A percentile compares a stretch with the other conserved stretches of the same genome.
Evolutionary conservation across 2,797 vertebrate genomes (phyloP).

Genomic region (Potorous gilbertii): DNA sequence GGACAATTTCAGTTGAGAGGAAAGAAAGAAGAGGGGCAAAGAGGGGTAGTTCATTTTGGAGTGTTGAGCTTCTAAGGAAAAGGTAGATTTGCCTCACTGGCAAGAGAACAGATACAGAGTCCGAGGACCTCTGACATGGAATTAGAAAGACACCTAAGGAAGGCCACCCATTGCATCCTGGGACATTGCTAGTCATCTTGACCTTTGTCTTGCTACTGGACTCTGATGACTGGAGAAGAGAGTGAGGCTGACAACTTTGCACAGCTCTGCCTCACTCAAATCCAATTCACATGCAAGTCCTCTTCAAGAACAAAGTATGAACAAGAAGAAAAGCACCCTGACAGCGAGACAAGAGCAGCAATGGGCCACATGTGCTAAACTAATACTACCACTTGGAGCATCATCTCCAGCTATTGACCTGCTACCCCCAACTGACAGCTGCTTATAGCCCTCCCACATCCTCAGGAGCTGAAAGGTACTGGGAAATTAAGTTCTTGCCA

Average conservation of each 20-base stretch:
- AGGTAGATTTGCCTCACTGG: background rate
- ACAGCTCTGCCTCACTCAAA: background rate
- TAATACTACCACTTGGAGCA: background rate
- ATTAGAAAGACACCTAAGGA: background rate
- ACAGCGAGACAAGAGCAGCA: background rate
- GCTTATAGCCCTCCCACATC: background rate
- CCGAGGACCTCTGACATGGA: background rate
- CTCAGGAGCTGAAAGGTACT: background rate
- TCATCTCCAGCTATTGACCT: background rate
- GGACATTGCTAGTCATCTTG: background rate
- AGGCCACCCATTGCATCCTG: background rate
- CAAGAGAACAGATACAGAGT: background rate
- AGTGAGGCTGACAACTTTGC: background rate
- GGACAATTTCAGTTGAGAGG: no score
- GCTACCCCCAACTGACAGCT: background rate
- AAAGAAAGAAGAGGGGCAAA: background rate
- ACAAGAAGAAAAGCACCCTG: background rate
- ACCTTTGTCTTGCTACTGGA: background rate
- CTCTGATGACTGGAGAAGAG: background rate
- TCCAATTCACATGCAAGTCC: background rate
- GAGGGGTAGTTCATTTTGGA: background rate
- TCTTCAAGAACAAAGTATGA: background rate
- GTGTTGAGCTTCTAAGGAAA: background rate
- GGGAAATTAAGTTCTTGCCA: background rate
- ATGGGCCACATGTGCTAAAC: background rate